Evolutionary conservation across 2,797 vertebrate species (phyloP).

Genomic region (Gymnoscopelus braueri): DNA sequence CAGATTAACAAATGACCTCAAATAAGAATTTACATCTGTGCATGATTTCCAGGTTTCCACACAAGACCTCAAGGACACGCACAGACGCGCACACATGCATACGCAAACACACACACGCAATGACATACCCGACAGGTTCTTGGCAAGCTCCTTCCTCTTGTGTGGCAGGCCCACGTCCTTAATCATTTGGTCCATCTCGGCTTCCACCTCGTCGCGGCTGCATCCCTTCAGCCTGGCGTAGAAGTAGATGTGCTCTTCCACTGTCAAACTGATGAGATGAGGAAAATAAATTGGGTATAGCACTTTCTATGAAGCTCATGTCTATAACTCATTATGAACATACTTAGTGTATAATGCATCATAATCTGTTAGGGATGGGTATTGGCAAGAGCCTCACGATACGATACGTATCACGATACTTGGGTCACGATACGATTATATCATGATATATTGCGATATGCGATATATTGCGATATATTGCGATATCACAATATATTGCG

Average conservation of each 20-base stretch:
- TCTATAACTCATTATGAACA: no score
- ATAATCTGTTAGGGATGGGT: no score
- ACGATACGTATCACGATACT: no score
- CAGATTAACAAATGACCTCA: background rate
- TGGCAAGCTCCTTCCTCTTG: conserved; percentile 92
- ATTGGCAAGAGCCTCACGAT: no score
- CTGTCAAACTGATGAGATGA: conserved; percentile 86
- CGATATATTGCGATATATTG: no score
- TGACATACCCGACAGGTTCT: conserved; percentile 91
- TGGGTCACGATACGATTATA: no score
- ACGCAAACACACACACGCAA: background rate
- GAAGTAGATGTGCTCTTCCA: conserved; percentile 99
- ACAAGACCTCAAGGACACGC: conserved; percentile 11
- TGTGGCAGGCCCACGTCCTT: conserved; percentile 91
- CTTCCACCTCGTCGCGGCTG: conserved; percentile 83
- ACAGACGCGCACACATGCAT: background rate
- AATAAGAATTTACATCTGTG: conserved; percentile 30
- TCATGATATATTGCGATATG: no score
- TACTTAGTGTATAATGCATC: no score
- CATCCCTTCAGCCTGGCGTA: conserved; percentile 92
- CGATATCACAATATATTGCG: no score
- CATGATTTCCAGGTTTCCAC: conserved; percentile 23
- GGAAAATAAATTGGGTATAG: background rate
- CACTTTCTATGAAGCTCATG: no score
- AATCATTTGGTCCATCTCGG: conserved; percentile 94